Percentiles rank a stretch among this genome's conserved stretches.
Conservation (phyloP, 2,113 vertebrate species). For the Paraplagusia blochii region DNA sequence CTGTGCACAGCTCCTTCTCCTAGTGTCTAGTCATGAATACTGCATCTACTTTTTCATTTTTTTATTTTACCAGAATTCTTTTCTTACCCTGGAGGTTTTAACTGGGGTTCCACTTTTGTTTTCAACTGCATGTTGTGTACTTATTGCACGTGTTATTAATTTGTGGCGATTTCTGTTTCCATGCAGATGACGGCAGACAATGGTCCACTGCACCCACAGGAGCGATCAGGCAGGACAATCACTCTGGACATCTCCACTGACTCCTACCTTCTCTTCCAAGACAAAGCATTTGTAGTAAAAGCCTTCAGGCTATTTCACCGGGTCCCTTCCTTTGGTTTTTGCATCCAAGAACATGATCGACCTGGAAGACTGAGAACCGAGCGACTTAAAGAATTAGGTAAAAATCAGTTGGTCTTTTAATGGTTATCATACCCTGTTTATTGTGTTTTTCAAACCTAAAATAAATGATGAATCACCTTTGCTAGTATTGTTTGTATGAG, state of each 20-base stretch:
- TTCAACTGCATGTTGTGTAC: too few relatives aligned
- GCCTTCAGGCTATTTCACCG: constrained; percentile 89
- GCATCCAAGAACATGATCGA: constrained; percentile 82
- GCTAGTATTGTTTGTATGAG: too few relatives aligned
- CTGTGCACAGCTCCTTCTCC: too few relatives aligned
- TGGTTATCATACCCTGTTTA: background rate
- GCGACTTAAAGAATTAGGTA: constrained; percentile 85
- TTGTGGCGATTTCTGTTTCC: background rate
- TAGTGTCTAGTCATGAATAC: too few relatives aligned
- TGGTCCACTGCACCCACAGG: constrained; percentile 70
- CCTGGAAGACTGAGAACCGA: constrained; percentile 82
- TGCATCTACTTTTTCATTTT: too few relatives aligned
- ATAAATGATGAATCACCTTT: too few relatives aligned
- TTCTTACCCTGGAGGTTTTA: too few relatives aligned
- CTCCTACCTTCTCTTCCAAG: constrained; percentile 80
- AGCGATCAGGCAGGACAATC: constrained; percentile 71
- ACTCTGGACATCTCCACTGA: constrained; percentile 67
- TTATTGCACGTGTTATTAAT: too few relatives aligned
- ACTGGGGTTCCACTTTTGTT: too few relatives aligned
- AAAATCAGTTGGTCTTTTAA: background rate
- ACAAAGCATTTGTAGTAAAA: constrained; percentile 79
- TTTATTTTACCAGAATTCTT: too few relatives aligned
- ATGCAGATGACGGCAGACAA: constrained; percentile 34
- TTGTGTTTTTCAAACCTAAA: background rate
- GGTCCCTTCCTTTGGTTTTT: constrained; percentile 90